Base-by-base conservation (phyloP, 2,888 invertebrate species). In the Cantharis rufa region DNA sequence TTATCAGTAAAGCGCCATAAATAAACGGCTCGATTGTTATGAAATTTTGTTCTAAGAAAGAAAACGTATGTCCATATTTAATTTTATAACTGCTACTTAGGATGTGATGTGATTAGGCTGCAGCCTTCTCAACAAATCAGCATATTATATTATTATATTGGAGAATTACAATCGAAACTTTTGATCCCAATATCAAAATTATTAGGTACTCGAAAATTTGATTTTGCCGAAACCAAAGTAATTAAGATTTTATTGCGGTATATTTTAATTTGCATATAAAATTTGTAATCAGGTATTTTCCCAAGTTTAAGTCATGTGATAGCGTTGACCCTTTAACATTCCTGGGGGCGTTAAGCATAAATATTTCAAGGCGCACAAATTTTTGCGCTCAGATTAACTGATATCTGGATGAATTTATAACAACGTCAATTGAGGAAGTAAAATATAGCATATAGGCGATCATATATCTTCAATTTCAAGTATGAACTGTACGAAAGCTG, bases 291-390 rank as follows among this genome's bases (percentile, higher is more conserved):
- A 2, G 48, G 48, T 48, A 48, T 48, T 7, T 48, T 48, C 48
- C n/a, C 48, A 48, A 13, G 48, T 66, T n/a, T 76, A 80, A 78
- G 80, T 79, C 78, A 80, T 80, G 80, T 77, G 80, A 80, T 79
- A 72, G 81, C 79, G 80, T 80, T 81, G 80, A 74, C 81, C 81
- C 78, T 81, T 79, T 71, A 70, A 72, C 72, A 75, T 78, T 78
- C 78, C 69, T 64, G 75, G 62, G 75, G 78, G 78, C 78, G 78
- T 71, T 32, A 63, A 69, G 24, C 70, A 78, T 75, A 78, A 75
- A 78, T 78, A 78, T 75, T 75, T 69, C 66, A 72, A 75, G 70
- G 75, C 72, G 72, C 63, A 78, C 74, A 74, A 74, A 77, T 77
- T 77, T 77, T 74, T 75, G 62, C 72, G 64, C 70, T 18, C 62